Conservation (phyloP, 2,797 vertebrate species). For the Zenarchopterus dispar region DNA sequence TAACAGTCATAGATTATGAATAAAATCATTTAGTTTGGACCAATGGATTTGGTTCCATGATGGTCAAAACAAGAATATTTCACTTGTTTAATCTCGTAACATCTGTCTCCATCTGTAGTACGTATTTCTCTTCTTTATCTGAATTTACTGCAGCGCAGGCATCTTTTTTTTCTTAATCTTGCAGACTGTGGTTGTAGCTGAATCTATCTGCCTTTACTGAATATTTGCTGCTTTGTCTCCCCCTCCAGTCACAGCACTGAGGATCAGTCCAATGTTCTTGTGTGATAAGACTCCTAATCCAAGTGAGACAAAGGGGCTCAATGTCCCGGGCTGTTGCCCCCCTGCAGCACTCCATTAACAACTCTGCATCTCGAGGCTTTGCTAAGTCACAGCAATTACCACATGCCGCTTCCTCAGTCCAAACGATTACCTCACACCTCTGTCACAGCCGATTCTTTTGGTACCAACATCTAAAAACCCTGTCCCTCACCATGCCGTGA, state of each 20-base stretch:
- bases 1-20: no score
- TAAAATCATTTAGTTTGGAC: no score
- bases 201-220: slow-evolving; percentile 21
- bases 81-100: no score
- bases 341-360: slow-evolving; percentile 59
- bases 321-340: slow-evolving; percentile 65
- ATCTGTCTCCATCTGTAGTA: neutral
- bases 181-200: neutral
- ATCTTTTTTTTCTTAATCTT: slow-evolving; percentile 5
- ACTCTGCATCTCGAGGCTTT: slow-evolving; percentile 47
- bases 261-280: slow-evolving; percentile 73
- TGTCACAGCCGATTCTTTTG: slow-evolving; percentile 50
- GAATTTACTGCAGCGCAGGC: neutral
- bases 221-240: slow-evolving; percentile 30
- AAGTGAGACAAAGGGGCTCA: slow-evolving; percentile 68
- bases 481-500: slow-evolving; percentile 7
- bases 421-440: slow-evolving; percentile 65
- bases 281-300: slow-evolving; percentile 79
- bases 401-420: slow-evolving; percentile 61
- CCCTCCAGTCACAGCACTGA: slow-evolving; percentile 56
- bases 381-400: slow-evolving; percentile 65
- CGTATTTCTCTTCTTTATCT: neutral
- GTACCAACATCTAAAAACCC: slow-evolving; percentile 35
- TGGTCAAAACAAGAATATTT: no score
- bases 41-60: no score